Evolutionary conservation across 2,113 vertebrate species (phyloP), one percentile per base, ranked within the genome.

Genomic region (Prochilodus magdalenae): DNA sequence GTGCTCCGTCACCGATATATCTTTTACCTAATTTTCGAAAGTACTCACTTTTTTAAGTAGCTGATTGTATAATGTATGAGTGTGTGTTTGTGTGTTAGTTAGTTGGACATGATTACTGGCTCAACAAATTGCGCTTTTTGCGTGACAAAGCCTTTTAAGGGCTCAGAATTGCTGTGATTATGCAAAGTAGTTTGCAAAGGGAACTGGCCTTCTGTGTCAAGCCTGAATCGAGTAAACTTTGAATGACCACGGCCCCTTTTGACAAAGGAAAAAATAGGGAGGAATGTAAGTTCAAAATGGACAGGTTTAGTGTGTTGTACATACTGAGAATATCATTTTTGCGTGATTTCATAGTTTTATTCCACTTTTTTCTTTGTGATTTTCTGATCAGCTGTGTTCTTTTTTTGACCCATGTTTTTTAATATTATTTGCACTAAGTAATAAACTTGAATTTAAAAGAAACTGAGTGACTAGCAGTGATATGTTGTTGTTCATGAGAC

Each of bases 391-490:
- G 80, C 78, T 84, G 73, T 88, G 57, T 73, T 85, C 74, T 62
- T 86, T 89, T 86, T 87, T 84, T 80, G 77, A 10, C 87, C 76
- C 81, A 86, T 89, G 82, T 90, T 91, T 92, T 92, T 73, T 89
- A 83, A 84, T 84, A 90, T 91, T 76, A 91, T 94, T 94, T 94
- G 93, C 93, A 93, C 92, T 94, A 88, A 90, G 88, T 88, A 92
- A 92, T 90, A 91, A 91, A 92, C 91, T 92, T 92, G 86, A 94
- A 92, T 74, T 83, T n/a, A 89, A 84, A 86, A 26, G 20, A 65
- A 65, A 84, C 18, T 40, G 20, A 82, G 6, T 2, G 16, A 20
- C 24, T 36, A 20, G 22, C 18, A 71, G 26, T 33, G 5, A 33
- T 81, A 18, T 74, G 47, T 30, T 44, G 26, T 26, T 75, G 53